These are phyloP conservation scores for Cuniculus paca DNA, from an alignment of 2,797 vertebrate genomes.

Conservation along the genomic window DNA sequence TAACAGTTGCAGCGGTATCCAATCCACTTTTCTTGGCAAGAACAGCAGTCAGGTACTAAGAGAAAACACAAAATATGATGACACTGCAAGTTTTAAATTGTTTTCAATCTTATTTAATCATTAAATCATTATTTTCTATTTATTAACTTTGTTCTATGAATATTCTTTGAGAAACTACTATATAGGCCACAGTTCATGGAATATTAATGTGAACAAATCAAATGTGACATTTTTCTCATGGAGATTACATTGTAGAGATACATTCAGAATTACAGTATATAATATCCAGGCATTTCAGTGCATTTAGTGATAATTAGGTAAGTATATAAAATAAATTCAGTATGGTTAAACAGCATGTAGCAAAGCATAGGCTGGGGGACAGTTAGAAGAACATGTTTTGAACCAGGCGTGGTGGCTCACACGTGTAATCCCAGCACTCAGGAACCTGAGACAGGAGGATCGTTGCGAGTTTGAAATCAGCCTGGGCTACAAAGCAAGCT, in stretches of 20 bases:
- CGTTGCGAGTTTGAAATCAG: too few species aligned
- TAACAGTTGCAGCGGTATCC: conserved; percentile 69
- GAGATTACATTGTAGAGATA: not conserved
- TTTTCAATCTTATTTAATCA: not conserved
- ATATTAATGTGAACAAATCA: not conserved
- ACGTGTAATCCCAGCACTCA: too few species aligned
- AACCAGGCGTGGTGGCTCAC: too few species aligned
- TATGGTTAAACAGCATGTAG: not conserved
- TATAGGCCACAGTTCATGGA: not conserved
- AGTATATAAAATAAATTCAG: not conserved
- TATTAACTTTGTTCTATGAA: not conserved
- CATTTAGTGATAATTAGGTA: not conserved
- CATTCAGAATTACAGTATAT: not conserved
- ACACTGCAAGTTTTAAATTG: not conserved
- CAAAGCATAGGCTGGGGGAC: not conserved
- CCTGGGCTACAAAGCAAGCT: too few species aligned
- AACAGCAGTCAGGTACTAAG: conserved; percentile 39
- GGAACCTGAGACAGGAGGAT: too few species aligned
- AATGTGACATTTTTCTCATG: not conserved
- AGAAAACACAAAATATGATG: not conserved
- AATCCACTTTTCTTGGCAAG: conserved; percentile 70
- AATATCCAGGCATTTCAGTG: not conserved
- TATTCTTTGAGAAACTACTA: not conserved
- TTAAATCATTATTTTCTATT: not conserved
- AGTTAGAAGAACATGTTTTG: not conserved